These are phyloP conservation scores for Drymodes brunneopygia DNA, from an alignment of 2,113 vertebrate genomes.

Conservation along the genomic window DNA sequence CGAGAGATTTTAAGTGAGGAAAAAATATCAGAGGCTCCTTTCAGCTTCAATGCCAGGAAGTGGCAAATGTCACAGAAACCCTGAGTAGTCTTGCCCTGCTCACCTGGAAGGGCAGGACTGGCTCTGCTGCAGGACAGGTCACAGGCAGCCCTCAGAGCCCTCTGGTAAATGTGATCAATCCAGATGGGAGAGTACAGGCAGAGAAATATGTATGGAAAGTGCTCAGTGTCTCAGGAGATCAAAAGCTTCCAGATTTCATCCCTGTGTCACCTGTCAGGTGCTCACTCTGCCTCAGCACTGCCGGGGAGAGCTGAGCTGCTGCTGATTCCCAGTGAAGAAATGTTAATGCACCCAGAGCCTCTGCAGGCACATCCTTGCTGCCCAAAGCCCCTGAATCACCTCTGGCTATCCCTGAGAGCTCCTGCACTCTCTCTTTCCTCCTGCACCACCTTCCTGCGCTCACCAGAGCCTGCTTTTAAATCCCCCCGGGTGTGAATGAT, in stretches of 20 bases:
- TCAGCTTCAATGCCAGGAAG: not conserved
- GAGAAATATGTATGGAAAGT: not conserved
- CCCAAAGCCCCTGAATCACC: not conserved
- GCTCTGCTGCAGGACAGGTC: not conserved
- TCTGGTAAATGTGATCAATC: not conserved
- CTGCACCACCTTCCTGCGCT: not conserved
- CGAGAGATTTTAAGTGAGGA: not conserved
- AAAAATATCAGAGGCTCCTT: not conserved
- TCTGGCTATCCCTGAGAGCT: rapidly evolving
- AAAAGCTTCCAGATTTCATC: not conserved
- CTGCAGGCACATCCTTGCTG: rapidly evolving
- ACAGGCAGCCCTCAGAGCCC: not conserved
- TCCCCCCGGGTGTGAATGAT: not conserved
- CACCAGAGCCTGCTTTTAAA: not conserved
- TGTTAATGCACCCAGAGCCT: not conserved
- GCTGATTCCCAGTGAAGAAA: not conserved
- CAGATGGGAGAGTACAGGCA: not conserved
- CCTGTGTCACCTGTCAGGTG: rapidly evolving
- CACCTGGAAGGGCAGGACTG: not conserved
- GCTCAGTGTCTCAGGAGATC: not conserved
- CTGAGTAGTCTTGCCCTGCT: not conserved
- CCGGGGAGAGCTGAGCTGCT: not conserved
- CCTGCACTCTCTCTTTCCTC: not conserved
- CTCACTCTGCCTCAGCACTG: not conserved
- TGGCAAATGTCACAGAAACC: not conserved